Evolutionary conservation across 2,797 vertebrate genomes (phyloP).

Genomic region (Tapera naevia): DNA sequence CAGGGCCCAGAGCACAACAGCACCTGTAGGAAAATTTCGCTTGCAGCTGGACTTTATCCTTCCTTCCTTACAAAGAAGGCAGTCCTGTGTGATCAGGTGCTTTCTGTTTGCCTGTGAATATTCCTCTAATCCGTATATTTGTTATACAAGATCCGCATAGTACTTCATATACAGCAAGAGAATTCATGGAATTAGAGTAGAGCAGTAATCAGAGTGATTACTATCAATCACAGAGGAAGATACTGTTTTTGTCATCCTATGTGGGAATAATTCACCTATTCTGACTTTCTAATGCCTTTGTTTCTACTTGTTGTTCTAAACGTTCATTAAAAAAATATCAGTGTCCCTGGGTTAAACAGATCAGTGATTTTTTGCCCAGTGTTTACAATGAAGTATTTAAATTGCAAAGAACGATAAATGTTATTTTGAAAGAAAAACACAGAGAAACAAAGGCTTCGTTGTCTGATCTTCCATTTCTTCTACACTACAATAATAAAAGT

Average conservation of each 20-base stretch:
- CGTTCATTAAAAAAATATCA: too few relatives aligned
- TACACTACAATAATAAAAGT: not conserved
- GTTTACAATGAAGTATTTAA: not conserved
- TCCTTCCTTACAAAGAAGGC: not conserved
- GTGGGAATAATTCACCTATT: not conserved
- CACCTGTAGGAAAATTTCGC: not conserved
- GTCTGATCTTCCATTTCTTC: not conserved
- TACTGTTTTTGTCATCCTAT: not conserved
- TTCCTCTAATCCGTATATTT: not conserved
- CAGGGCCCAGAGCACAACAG: not conserved
- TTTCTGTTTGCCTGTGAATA: not conserved
- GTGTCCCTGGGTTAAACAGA: not conserved
- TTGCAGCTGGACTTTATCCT: not conserved
- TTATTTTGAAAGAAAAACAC: not conserved
- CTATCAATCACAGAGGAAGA: not conserved
- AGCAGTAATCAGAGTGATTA: not conserved
- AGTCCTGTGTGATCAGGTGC: not conserved
- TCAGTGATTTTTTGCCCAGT: not conserved
- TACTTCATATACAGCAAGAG: not conserved
- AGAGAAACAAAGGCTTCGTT: not conserved
- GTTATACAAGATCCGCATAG: fast-evolving
- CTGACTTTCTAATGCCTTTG: not conserved
- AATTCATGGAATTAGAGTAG: not conserved
- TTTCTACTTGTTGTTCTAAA: not conserved
- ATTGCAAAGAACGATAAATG: not conserved